Percentiles rank a stretch among this genome's conserved stretches.
Evolutionary conservation across 1,140 invertebrate species (phyloP).

Genomic region (Periplaneta americana): DNA sequence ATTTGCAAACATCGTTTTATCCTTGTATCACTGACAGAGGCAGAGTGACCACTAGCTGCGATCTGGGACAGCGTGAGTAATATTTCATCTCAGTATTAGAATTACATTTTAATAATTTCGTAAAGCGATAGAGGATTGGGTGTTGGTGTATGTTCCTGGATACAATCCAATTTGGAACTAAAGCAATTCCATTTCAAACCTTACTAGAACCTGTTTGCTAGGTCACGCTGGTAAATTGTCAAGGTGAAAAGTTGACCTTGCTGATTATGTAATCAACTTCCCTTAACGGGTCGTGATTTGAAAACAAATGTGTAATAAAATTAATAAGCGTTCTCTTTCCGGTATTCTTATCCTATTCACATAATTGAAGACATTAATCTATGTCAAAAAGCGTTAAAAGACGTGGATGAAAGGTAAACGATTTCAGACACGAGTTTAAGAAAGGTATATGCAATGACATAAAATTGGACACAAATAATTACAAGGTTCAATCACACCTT

Average conservation of each 20-base stretch:
- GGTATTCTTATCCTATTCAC: too few species aligned
- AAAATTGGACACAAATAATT: too few species aligned
- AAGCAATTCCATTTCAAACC: not conserved
- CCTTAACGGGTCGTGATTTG: not conserved
- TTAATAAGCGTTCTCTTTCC: not conserved
- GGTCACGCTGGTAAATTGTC: not conserved
- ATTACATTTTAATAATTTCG: not conserved
- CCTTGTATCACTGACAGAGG: too few species aligned
- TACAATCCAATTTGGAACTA: not conserved
- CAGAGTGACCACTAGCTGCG: too few species aligned
- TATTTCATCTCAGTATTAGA: not conserved
- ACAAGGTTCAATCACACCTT: too few species aligned
- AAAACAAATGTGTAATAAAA: not conserved
- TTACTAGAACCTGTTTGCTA: not conserved
- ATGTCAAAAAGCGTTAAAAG: too few species aligned
- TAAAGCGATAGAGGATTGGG: not conserved
- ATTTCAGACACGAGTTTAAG: too few species aligned
- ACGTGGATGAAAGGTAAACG: too few species aligned
- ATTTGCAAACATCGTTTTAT: too few species aligned
- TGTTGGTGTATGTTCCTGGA: not conserved
- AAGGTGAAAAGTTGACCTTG: not conserved
- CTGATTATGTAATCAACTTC: not conserved
- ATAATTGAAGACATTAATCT: too few species aligned
- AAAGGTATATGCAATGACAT: too few species aligned
- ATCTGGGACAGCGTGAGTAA: too few species aligned